phyloP scores from a whole-genome alignment of 2,888 invertebrate genomes.

The Pantelozetes paolii region DNA sequence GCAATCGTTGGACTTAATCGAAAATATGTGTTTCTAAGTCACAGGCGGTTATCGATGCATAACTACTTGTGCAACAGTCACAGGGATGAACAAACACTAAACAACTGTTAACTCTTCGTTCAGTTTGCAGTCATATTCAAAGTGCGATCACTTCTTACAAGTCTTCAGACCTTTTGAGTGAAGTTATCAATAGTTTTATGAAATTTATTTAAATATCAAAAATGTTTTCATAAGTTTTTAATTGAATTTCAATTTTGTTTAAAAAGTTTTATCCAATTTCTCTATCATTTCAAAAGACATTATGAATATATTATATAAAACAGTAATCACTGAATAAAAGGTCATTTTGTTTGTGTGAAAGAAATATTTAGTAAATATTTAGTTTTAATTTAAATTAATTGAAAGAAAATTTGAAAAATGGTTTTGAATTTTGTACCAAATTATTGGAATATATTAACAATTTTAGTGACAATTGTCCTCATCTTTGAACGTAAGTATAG shows the following conservation, averaged over 20 bases:
- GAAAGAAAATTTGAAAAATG: conserved; percentile 1
- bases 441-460: background rate
- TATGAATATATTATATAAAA: background rate
- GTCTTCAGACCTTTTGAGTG: background rate
- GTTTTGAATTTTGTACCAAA: conserved; percentile 1
- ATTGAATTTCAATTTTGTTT: background rate
- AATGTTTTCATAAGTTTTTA: background rate
- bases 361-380: background rate
- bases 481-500: conserved; percentile 11
- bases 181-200: background rate
- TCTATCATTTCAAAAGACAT: background rate
- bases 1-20: conserved; percentile 8
- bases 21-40: conserved; percentile 33
- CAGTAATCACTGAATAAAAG: background rate
- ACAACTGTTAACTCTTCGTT: background rate
- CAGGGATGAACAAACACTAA: background rate
- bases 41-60: conserved; percentile 35
- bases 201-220: background rate
- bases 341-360: background rate
- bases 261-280: background rate
- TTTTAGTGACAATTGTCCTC: background rate
- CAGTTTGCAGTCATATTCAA: too few relatives aligned
- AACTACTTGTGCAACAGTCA: conserved; percentile 3
- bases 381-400: background rate
- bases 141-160: too few relatives aligned